These are phyloP conservation scores for Neopipo cinnamomea DNA, from an alignment of 2,113 vertebrate species.

Conservation along the genomic window DNA sequence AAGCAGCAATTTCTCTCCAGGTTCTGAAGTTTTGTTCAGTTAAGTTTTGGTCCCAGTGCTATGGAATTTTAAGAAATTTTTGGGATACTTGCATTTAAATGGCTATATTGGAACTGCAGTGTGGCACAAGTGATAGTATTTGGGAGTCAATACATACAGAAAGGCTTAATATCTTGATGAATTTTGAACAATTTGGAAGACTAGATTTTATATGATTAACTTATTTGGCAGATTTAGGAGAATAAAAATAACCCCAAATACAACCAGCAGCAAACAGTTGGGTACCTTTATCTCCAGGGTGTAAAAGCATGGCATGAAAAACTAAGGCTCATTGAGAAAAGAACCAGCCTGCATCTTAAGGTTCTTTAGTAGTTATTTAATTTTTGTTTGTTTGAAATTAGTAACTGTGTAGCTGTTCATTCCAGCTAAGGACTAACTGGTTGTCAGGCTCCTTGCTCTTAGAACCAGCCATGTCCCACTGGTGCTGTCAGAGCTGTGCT, in stretches of 20 bases:
- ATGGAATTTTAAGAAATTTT: not conserved
- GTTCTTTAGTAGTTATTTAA: not conserved
- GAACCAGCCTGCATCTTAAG: not conserved
- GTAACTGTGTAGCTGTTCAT: not conserved
- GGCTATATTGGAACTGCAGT: not conserved
- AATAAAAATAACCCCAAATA: not conserved
- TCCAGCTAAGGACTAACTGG: not conserved
- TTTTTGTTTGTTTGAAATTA: not conserved
- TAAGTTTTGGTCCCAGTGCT: not conserved
- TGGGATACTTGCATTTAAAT: not conserved
- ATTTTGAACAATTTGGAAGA: not conserved
- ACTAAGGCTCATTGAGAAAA: not conserved
- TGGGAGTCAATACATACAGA: not conserved
- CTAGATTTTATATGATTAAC: not conserved
- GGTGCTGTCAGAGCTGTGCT: not conserved
- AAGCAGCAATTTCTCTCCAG: not conserved
- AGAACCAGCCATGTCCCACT: not conserved
- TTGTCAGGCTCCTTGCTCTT: not conserved
- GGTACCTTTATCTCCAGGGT: not conserved
- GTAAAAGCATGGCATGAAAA: not conserved
- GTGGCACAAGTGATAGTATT: not conserved
- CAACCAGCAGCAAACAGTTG: not conserved
- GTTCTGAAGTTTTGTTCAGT: not conserved
- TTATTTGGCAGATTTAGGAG: not conserved
- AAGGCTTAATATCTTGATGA: not conserved